Base-by-base conservation (phyloP, 2,113 vertebrate genomes). In the Penelope pileata region DNA sequence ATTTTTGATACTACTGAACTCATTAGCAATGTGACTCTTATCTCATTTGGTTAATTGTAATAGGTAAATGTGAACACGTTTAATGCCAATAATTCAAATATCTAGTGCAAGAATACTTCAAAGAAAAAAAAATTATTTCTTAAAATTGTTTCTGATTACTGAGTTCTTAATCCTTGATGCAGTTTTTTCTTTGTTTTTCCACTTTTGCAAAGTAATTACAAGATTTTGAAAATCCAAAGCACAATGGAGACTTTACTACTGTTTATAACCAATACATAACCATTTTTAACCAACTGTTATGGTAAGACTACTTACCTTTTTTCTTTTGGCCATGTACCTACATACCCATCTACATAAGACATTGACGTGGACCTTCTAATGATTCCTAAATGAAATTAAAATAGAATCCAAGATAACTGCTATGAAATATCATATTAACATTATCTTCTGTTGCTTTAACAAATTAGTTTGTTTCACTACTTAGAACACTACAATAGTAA, bases 251-350 rank as follows among this genome's bases (percentile, higher is more conserved):
- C n/a, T 48, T 83, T 70, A 53, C 24, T 83, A 45, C 34, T 58
- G 16, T 32, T 74, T 45, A 77, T 24, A 50, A 74, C 8, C 45
- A 47, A 85, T 48, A 63, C 12, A 22, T 21, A 63, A 6, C n/a
- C 1, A 17, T 11, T 74, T 77, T 50, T n/a, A 84, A 74, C 4
- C 10, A 66, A 69, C 17, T 76, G 2, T 2, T 58, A 56, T 1
- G 2, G 16, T 56, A 75, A 30, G 32, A 75, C 19, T 75, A 26
- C 69, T 96, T 95, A 99, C 99, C 99, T 98, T 97, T 99, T 99
- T 92, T 99, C 99, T 98, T 99, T 99, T 75, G 99, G 99, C 99
- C 99, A 99, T 2, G 99, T 99, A 62, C 99, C 99, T 66, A 99
- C 98, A 96, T 98, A 98, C n/a, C 99, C 98, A 94, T 99, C 99